Conservation (phyloP, 2,113 vertebrate genomes). For the Typhlomys cinereus region DNA sequence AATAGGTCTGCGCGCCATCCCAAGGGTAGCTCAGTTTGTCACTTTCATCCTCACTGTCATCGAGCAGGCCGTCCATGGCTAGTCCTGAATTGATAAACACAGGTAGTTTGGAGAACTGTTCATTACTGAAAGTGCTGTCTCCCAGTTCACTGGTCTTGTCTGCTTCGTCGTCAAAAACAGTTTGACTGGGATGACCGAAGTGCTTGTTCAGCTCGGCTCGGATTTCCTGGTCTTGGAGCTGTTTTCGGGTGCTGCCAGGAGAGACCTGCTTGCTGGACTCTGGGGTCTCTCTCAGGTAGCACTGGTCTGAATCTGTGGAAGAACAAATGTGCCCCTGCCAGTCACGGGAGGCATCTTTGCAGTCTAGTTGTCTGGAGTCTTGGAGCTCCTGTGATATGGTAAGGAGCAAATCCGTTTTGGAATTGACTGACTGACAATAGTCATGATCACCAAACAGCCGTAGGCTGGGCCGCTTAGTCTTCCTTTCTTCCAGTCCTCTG, state of each 20-base stretch:
- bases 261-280: slow-evolving; percentile 85
- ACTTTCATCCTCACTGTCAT: slow-evolving; percentile 93
- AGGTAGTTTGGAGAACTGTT: slow-evolving; percentile 91
- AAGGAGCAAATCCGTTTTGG: slow-evolving; percentile 90
- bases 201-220: slow-evolving; percentile 99
- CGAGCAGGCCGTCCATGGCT: slow-evolving; percentile 92
- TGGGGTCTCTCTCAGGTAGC: slow-evolving; percentile 86
- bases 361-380: slow-evolving; percentile 91
- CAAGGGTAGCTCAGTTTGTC: slow-evolving; percentile 95
- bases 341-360: slow-evolving; percentile 91
- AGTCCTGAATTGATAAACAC: slow-evolving; percentile 95
- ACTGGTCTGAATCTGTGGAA: slow-evolving; percentile 86
- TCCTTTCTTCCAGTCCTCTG: slow-evolving; percentile 90
- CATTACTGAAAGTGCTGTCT: slow-evolving; percentile 88
- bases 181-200: slow-evolving; percentile 94
- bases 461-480: slow-evolving; percentile 89
- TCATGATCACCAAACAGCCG: slow-evolving; percentile 97
- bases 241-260: slow-evolving; percentile 90
- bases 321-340: slow-evolving; percentile 88
- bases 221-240: slow-evolving; percentile 96
- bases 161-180: slow-evolving; percentile 90
- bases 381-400: slow-evolving; percentile 89
- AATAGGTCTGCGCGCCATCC: slow-evolving; percentile 95
- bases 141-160: slow-evolving; percentile 86
- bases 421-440: slow-evolving; percentile 96